Percentiles rank a stretch among this genome's conserved stretches.
phyloP scores from a whole-genome alignment of 2,797 vertebrate species.

The Acanthis flammea region DNA sequence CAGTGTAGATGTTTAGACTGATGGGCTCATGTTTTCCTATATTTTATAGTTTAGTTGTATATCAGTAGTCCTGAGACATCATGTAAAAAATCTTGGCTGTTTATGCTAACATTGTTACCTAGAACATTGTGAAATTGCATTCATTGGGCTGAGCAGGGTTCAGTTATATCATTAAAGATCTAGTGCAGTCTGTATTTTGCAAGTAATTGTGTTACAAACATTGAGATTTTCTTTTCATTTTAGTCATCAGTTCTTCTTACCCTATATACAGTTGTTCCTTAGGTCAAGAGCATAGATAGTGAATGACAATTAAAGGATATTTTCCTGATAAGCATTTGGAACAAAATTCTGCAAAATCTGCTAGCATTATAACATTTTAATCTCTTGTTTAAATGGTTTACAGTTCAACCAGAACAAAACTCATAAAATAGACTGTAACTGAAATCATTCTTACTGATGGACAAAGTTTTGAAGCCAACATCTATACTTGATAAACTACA shows the following conservation, averaged over 20 bases:
- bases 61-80: not conserved
- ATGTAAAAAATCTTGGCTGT: not conserved
- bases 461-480: not conserved
- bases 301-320: not conserved
- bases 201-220: not conserved
- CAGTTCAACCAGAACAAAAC: not conserved
- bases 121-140: not conserved
- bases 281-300: not conserved
- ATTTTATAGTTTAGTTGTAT: not conserved
- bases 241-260: not conserved
- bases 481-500: not conserved
- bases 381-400: not conserved
- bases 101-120: not conserved
- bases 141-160: not conserved
- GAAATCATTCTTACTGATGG: not conserved
- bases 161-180: not conserved
- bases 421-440: not conserved
- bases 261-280: not conserved
- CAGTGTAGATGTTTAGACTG: not conserved
- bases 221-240: not conserved
- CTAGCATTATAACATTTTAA: not conserved
- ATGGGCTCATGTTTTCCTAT: not conserved
- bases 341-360: no score
- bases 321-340: not conserved
- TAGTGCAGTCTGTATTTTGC: not conserved